Percentiles rank a stretch among this genome's conserved stretches.
Evolutionary conservation across 2,888 invertebrate genomes (phyloP).

Genomic region (Thalpophila matura): DNA sequence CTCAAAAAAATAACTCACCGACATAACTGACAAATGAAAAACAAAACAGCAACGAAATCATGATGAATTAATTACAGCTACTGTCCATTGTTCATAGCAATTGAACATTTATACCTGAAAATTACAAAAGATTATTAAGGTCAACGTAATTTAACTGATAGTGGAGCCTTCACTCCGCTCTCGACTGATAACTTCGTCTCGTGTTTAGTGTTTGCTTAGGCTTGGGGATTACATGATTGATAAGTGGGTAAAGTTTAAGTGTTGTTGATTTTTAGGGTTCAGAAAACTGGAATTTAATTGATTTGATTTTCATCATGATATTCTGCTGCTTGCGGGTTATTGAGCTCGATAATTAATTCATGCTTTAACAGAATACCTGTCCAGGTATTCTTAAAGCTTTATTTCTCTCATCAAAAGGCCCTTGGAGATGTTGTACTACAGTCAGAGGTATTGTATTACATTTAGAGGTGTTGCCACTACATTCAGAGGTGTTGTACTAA

Average conservation of each 20-base stretch:
- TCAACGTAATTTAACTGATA: conserved; percentile 81
- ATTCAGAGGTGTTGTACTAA: too few relatives aligned
- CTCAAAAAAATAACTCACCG: too few relatives aligned
- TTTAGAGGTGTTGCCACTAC: too few relatives aligned
- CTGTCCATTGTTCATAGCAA: conserved; percentile 46
- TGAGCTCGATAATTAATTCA: too few relatives aligned
- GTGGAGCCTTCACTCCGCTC: conserved; percentile 82
- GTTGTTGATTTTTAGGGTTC: conserved; percentile 36
- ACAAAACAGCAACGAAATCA: conserved; percentile 66
- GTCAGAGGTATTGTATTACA: too few relatives aligned
- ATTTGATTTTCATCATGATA: too few relatives aligned
- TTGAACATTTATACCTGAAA: conserved; percentile 77
- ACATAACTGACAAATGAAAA: conserved; percentile 63
- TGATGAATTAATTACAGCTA: conserved; percentile 65
- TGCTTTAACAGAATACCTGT: too few relatives aligned
- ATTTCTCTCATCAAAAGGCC: too few relatives aligned
- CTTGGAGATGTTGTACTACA: too few relatives aligned
- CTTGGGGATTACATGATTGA: conserved; percentile 38
- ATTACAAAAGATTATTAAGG: conserved; percentile 83
- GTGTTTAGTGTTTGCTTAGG: conserved; percentile 26
- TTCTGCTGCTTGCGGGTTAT: too few relatives aligned
- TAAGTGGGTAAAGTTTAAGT: conserved; percentile 48
- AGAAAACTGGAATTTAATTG: too few relatives aligned
- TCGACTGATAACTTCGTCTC: conserved; percentile 72
- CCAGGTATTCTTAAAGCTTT: too few relatives aligned